Base-by-base conservation (phyloP, 2,797 vertebrate genomes). In the Spinus olivaceus region DNA sequence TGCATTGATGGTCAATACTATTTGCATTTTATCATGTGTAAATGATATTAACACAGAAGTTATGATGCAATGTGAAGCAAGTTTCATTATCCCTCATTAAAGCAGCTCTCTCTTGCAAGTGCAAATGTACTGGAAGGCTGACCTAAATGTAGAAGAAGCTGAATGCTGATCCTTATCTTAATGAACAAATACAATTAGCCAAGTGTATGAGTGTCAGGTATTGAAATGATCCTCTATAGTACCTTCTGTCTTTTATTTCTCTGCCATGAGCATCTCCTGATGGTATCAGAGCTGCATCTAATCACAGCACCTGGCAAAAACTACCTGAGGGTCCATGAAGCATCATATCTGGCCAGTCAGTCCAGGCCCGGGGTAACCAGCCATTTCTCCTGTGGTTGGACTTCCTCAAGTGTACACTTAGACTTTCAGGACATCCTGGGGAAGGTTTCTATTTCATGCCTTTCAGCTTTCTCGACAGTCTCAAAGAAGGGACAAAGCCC, bases 1-100 rank as follows among this genome's bases (percentile, higher is more conserved):
- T 95, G 86, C 63, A 80, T 49, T 94, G 92, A 89, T 3, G 1
- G 90, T 92, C 93, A 95, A 94, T 92, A 81, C 20, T 91, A 94
- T 96, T 96, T 96, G 91, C 93, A 94, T 95, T 87, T 95, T 97
- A 97, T 97, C 95, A 94, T 95, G 84, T 91, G 85, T 76, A 92
- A 96, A 85, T 66, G 84, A 90, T 89, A 96, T 93, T 95, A 93
- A 91, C 79, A 77, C 51, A 95, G 92, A 94, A 96, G 87, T 88
- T 84, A 94, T 96, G 92, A 97, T 4, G 96, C 94, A 97, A 96
- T 49, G 70, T 1, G 3, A 32, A 81, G 81, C 88, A 78, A n/a
- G 72, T 90, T 95, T 96, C 94, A 93, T 95, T 96, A 94, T 73
- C 79, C 85, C 77, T 95, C 91, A 94, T 97, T 96, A 96, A 96